Base-by-base conservation (phyloP, 2,797 vertebrate species). In the Kryptopterus vitreolus region DNA sequence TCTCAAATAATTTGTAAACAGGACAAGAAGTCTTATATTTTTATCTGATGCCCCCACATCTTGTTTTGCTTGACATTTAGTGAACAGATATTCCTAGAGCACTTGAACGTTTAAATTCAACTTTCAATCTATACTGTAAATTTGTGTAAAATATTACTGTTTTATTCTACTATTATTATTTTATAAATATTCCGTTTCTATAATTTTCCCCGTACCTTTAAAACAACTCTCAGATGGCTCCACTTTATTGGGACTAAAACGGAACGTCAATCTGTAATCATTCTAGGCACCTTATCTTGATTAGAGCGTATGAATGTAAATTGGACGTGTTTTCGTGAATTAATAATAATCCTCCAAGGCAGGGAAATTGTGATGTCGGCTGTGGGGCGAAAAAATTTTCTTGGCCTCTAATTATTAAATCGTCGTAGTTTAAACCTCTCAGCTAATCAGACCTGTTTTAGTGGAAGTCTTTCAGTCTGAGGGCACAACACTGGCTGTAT, bases 11-110 rank as follows among this genome's bases (percentile, higher is more conserved):
- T 71, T 61, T 69, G 77, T 58, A 71, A 75, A 72, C 38, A 61
- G 66, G 53, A 84, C 70, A 80, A 53, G 11, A 46, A 48, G 65
- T 77, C 82, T 72, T 29, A 65, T 26, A 29, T 72, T 81, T 84
- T 82, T 74, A 80, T 66, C 63, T 59, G n/a, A n/a, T n/a, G n/a
- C n/a, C n/a, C n/a, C n/a, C n/a, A n/a, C 1, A 35, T 81, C 55
- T 12, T 70, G 35, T 20, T 80, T 80, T 68, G 29, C 24, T 26
- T 81, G 38, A 29, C 43, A 62, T 81, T 59, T 52, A 69, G 35
- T 59, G 59, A 74, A 43, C 72, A 58, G 35, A 74, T 20, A 74
- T 57, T 58, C 52, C 53, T 31, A 9, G 58, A 20, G 16, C 2
- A 7, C 62, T 65, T 73, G 50, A 4, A 24, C 16, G 46, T 74